Evolutionary conservation across 2,888 invertebrate species (phyloP), one percentile per base, ranked within the genome.

Genomic region (Rhagonycha lutea): DNA sequence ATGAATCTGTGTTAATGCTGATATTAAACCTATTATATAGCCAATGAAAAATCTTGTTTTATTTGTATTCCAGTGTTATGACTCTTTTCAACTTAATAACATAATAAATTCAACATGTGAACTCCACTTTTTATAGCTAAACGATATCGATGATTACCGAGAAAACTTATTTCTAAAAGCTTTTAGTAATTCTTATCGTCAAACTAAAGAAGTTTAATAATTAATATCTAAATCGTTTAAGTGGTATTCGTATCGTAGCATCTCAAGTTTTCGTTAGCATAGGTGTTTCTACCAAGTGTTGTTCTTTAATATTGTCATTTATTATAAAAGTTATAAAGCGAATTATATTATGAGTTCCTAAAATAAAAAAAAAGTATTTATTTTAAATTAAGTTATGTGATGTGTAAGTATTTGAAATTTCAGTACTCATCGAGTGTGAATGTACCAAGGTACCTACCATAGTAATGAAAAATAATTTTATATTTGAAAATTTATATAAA

Each of bases 31-130:
- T 73, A 73, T 77, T 81, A 81, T 83, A 83, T 83, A 78, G 80
- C 68, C 80, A 81, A 81, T 81, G 82, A 82, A 82, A 82, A 83
- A 83, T 79, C 83, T 83, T 82, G 82, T 82, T 83, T 82, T 81
- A 83, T 82, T 72, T 75, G 82, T 82, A 83, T 80, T 80, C 78
- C 81, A 81, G 79, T 80, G 82, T 86, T 85, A 86, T 83, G 82
- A 83, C 83, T 85, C 84, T 84, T 86, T 85, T 85, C 83, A 81
- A 83, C 83, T 86, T 86, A 86, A 86, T 86, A 86, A 84, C 86
- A 86, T 85, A 86, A 86, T 86, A 86, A 86, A 86, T 86, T 86
- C 83, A 86, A 86, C 86, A 86, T 86, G 86, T 85, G 86, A 85
- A 86, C 85, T 85, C 84, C 84, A 85, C 84, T 85, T 86, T 85